phyloP scores from a whole-genome alignment of 2,797 vertebrate genomes.

The Allobates femoralis region DNA sequence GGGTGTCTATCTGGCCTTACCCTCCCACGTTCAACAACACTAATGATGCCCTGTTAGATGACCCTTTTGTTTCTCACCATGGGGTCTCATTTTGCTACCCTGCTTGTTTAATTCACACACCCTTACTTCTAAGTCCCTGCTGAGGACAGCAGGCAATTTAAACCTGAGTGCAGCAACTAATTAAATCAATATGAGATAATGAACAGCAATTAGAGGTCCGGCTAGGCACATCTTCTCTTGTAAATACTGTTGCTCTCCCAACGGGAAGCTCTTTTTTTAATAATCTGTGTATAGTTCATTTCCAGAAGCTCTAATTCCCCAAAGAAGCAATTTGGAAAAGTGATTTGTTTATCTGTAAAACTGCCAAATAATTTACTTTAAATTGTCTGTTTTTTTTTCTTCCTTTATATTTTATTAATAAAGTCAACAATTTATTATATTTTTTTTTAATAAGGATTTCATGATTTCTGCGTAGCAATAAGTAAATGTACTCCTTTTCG shows the following conservation, averaged over 20 bases:
- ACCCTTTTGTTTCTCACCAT: constrained; percentile 63
- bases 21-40: not conserved
- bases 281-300: constrained; percentile 96
- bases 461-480: not conserved
- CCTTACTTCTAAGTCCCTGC: constrained; percentile 73
- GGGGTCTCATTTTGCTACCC: constrained; percentile 18
- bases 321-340: constrained; percentile 91
- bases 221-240: constrained; percentile 88
- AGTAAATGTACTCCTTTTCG: not conserved
- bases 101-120: constrained; percentile 67
- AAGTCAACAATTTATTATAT: constrained; percentile 46
- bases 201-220: constrained; percentile 95
- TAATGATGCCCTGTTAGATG: constrained; percentile 67
- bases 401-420: constrained; percentile 68
- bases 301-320: constrained; percentile 91
- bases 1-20: constrained; percentile 40
- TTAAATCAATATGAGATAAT: constrained; percentile 99
- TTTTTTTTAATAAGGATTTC: not conserved
- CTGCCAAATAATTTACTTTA: constrained; percentile 83
- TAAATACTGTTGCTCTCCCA: constrained; percentile 90
- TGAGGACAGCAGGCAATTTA: constrained; percentile 87
- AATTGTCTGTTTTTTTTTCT: constrained; percentile 71
- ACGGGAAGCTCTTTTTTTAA: constrained; percentile 88
- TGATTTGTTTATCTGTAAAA: constrained; percentile 89
- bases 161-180: constrained; percentile 89